Evolutionary conservation across 1,140 invertebrate species (phyloP).

Genomic region (Lepidurus arcticus): DNA sequence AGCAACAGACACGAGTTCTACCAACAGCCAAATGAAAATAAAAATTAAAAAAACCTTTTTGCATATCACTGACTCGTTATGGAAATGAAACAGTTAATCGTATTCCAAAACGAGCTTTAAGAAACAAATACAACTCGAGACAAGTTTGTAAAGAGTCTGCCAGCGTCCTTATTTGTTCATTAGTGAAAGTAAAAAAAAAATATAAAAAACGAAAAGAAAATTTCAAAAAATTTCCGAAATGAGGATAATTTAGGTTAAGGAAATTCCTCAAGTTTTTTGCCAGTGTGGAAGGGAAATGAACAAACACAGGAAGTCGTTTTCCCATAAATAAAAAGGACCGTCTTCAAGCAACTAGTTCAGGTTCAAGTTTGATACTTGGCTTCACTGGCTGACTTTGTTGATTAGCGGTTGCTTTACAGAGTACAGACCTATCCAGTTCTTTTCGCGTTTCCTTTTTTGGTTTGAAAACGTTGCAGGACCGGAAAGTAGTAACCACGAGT

Average conservation of each 20-base stretch:
- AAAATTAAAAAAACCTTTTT: not conserved
- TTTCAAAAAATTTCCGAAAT: too few species aligned
- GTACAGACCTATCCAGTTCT: too few species aligned
- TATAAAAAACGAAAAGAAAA: too few species aligned
- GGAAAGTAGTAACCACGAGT: too few species aligned
- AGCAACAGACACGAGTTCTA: not conserved
- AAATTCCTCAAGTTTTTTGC: not conserved
- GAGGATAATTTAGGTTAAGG: not conserved
- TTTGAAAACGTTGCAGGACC: too few species aligned
- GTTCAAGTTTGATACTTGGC: not conserved
- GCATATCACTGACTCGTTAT: slow-evolving; percentile 14
- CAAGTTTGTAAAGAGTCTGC: too few species aligned
- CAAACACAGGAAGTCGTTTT: slow-evolving; percentile 7
- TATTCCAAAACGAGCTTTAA: not conserved
- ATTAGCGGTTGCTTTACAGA: not conserved
- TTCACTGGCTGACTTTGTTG: not conserved
- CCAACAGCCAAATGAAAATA: not conserved
- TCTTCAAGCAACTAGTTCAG: not conserved
- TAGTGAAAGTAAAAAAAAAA: too few species aligned
- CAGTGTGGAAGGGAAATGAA: not conserved
- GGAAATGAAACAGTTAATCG: not conserved
- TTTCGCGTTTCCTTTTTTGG: too few species aligned
- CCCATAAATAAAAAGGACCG: not conserved
- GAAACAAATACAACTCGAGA: too few species aligned
- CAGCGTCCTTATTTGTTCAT: too few species aligned